Base-by-base conservation (phyloP, 2,888 invertebrate species). In the Spialia ferax region DNA sequence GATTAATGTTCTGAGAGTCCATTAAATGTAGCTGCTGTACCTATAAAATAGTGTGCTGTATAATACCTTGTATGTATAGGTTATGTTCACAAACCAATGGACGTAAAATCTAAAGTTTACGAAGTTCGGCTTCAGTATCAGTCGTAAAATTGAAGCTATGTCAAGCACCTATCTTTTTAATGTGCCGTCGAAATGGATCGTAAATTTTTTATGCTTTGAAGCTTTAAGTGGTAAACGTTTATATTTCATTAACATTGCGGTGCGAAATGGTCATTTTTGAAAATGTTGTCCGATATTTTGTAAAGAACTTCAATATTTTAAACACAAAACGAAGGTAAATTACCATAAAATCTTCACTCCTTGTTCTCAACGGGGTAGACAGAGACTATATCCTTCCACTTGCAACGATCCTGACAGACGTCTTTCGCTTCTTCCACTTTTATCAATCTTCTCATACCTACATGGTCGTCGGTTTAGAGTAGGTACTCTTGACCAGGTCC, bases 101-200 rank as follows among this genome's bases (percentile, higher is more conserved):
- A 65, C 38, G n/a, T 59, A 48, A 65, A 54, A 48, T 64, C 35
- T 38, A 42, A 26, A 42, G 54, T 66, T 66, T 60, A 45, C 60
- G 45, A 45, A 66, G 42, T 66, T 60, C 42, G 66, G 54, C 32
- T 66, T 66, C 59, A 54, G 66, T 22, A 54, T 60, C 60, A 54
- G 22, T 32, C 48, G 29, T 65, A 59, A 59, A 59, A 42, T 59
- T 38, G 38, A 52, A 65, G 65, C 59, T 59, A 42, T 45, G 63
- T 63, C 63, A 56, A 56, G 63, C n/a, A n/a, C n/a, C n/a, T 65
- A 59, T 59, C 35, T 59, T 65, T 64, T 65, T 52, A 52, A 65
- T 65, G 65, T 65, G 50, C 38, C 10, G 50, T 38, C 50, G 65
- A 65, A 59, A 65, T 59, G 59, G 65, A 1, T 59, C 59, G 52